Base-by-base conservation (phyloP, 2,797 vertebrate genomes). In the Chlorospingus flavigularis region DNA sequence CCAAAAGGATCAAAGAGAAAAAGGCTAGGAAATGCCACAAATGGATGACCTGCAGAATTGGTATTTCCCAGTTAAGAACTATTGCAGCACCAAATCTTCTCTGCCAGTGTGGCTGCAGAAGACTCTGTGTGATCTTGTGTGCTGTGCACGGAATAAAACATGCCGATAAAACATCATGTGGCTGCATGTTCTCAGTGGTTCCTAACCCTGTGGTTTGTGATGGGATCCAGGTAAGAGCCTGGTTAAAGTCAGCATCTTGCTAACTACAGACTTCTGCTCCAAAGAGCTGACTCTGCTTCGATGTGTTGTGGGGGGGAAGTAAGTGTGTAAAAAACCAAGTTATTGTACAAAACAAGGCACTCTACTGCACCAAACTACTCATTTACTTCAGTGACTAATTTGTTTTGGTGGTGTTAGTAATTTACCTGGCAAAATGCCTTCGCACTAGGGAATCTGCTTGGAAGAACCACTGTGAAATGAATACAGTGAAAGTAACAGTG, bases 121-220 rank as follows among this genome's bases (percentile, higher is more conserved):
- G 54, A 23, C 26, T 40, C 25, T 7, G 16, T 33, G 58, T 1
- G 4, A 33, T 20, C 21, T 15, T 14, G 15, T 23, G 47, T 6
- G 18, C 54, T 17, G 28, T 14, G 28, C 20, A 6, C 1, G 19
- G 28, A 23, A 4, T 47, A 47, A 24, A 47, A 14, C 24, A 47
- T 1, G 13, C 4, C 8, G 31, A 7, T 65, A 11, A 57, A 63
- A n/a, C 2, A 26, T 9, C 50, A 7, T 0, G 37, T 23, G 45
- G 25, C 42, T 21, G 4, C 6, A 4, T 3, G 39, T 30, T 61
- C 39, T 25, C 19, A 58, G 4, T 1, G 4, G 39, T 61, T 61
- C 83, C 51, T 10, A 30, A 8, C 7, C 2, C 26, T 7, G 30
- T 5, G 31, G 37, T 37, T 30, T 30, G 43, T 6, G 61, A 39